These are phyloP conservation scores for Telenomus remus DNA, from an alignment of 1,140 invertebrate species.

Conservation along the genomic window DNA sequence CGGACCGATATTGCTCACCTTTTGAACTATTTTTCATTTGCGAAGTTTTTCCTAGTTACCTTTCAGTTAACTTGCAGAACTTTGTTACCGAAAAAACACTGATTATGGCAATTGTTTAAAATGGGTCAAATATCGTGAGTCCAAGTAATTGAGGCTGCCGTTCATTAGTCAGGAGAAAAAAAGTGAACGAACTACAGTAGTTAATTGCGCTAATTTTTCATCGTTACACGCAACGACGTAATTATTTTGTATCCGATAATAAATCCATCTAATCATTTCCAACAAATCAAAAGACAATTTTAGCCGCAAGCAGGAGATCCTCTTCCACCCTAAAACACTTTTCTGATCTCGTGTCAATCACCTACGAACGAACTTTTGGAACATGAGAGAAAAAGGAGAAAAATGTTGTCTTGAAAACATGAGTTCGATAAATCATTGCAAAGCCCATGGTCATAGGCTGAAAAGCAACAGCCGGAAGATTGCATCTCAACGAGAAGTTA, in stretches of 20 bases:
- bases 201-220: constrained; percentile 43
- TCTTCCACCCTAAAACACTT: too few relatives aligned
- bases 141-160: constrained; percentile 38
- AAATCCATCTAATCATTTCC: too few relatives aligned
- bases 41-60: too few relatives aligned
- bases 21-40: too few relatives aligned
- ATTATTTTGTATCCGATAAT: too few relatives aligned
- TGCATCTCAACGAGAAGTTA: constrained; percentile 56
- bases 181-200: constrained; percentile 31
- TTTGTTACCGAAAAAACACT: too few relatives aligned
- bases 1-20: too few relatives aligned
- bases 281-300: too few relatives aligned
- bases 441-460: constrained; percentile 53
- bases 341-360: too few relatives aligned
- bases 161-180: constrained; percentile 31
- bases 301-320: too few relatives aligned
- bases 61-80: too few relatives aligned
- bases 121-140: constrained; percentile 50
- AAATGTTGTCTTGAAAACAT: constrained; percentile 33
- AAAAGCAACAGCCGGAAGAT: constrained; percentile 59
- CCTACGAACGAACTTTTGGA: background rate
- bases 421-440: constrained; percentile 41
- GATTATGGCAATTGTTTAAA: constrained; percentile 45
- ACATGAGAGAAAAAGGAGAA: constrained; percentile 5
- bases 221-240: constrained; percentile 16